Percentiles rank a stretch among this genome's conserved stretches.
phyloP scores from a whole-genome alignment of 2,797 vertebrate genomes.

The Mionectes olivaceus region DNA sequence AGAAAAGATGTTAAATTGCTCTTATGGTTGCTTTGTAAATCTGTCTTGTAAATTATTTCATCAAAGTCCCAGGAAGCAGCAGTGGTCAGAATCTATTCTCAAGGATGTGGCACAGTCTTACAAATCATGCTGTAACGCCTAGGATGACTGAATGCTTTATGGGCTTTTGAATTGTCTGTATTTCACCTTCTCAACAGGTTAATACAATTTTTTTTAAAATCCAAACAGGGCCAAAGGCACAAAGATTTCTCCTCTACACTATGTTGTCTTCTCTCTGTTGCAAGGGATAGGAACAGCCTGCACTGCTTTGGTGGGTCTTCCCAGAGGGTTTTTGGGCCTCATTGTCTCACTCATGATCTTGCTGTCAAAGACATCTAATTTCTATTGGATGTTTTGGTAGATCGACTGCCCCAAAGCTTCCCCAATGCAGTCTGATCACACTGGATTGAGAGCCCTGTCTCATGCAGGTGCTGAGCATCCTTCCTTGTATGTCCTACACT shows the following conservation, averaged over 20 bases:
- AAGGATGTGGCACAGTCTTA: not conserved
- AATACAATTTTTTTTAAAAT: not conserved
- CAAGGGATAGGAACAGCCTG: not conserved
- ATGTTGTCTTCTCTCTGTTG: not conserved
- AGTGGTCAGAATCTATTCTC: not conserved
- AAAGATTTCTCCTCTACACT: not conserved
- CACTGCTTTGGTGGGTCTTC: not conserved
- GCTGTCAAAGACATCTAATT: not conserved
- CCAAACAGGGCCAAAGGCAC: not conserved
- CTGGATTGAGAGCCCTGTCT: not conserved
- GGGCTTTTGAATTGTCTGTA: not conserved
- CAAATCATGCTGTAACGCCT: not conserved
- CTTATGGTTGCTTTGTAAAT: not conserved
- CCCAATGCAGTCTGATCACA: fast-evolving
- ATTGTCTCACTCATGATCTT: not conserved
- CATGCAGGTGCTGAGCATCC: not conserved
- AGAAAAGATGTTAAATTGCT: constrained; percentile 1
- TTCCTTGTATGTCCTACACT: not conserved
- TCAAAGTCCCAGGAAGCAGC: not conserved
- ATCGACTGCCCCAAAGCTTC: not conserved
- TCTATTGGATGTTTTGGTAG: not conserved
- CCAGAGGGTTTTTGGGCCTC: not conserved
- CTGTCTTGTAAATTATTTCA: constrained; percentile 20
- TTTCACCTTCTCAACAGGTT: not conserved
- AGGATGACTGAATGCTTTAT: not conserved